Evolutionary conservation across 2,113 vertebrate genomes (phyloP).

Genomic region (Thamnophis sirtalis): DNA sequence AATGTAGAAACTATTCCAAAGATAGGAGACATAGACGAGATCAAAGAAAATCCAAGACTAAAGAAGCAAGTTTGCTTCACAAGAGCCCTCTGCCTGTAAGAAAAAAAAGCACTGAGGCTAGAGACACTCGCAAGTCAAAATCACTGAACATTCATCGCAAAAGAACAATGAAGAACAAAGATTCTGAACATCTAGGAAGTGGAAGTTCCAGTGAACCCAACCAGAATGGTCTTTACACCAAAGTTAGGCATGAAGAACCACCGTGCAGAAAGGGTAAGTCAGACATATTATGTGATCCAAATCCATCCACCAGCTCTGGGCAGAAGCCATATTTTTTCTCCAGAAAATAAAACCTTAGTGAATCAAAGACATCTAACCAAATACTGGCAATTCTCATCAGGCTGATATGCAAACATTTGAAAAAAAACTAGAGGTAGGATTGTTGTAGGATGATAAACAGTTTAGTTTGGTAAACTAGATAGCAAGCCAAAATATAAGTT

Average conservation of each 20-base stretch:
- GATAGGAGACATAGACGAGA: neutral
- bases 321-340: neutral
- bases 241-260: neutral
- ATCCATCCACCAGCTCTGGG: neutral
- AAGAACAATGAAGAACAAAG: slow-evolving; percentile 26
- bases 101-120: neutral
- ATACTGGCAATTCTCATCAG: neutral
- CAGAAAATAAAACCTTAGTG: neutral
- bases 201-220: neutral
- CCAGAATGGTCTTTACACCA: neutral
- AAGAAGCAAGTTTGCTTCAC: neutral
- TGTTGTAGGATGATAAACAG: neutral
- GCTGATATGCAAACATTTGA: neutral
- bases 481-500: neutral
- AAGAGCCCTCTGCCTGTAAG: neutral
- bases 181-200: slow-evolving; percentile 12
- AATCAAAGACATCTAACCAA: neutral
- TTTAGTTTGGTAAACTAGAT: neutral
- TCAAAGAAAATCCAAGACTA: neutral
- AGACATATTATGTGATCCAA: neutral
- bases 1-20: neutral
- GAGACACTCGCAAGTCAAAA: neutral
- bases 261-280: neutral
- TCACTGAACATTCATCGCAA: neutral
- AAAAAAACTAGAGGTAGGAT: neutral